Evolutionary conservation across 2,113 vertebrate genomes (phyloP).

Genomic region (Zapus hudsonius): DNA sequence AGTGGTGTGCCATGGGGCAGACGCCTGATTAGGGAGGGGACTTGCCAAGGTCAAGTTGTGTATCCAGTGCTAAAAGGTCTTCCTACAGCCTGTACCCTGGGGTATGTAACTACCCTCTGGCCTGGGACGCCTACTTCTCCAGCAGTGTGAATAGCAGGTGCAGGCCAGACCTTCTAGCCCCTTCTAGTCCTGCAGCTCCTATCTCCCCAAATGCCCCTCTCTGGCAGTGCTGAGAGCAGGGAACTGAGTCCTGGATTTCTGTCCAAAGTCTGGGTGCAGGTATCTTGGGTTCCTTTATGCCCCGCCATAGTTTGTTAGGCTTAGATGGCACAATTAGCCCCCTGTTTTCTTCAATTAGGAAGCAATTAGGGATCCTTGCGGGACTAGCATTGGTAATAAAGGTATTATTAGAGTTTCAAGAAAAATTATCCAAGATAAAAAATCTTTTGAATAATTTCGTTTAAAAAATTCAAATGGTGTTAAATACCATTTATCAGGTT

Average conservation of each 20-base stretch:
- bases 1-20: accelerated
- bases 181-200: accelerated
- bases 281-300: not conserved
- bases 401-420: conserved; percentile 86
- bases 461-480: conserved; percentile 70
- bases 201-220: not conserved
- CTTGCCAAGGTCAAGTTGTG: not conserved
- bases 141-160: not conserved
- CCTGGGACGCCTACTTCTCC: not conserved
- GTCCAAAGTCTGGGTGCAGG: not conserved
- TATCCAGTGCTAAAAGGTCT: not conserved
- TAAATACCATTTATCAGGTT: conserved; percentile 67
- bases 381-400: conserved; percentile 85
- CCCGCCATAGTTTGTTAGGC: conserved; percentile 19
- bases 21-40: not conserved
- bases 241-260: not conserved
- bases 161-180: not conserved
- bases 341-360: conserved; percentile 85
- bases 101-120: not conserved
- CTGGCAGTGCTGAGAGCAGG: not conserved
- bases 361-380: conserved; percentile 85
- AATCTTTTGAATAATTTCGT: conserved; percentile 79
- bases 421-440: conserved; percentile 85
- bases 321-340: conserved; percentile 76
- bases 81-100: no score